phyloP scores from a whole-genome alignment of 2,113 vertebrate species.

The Misgurnus mizolepis region DNA sequence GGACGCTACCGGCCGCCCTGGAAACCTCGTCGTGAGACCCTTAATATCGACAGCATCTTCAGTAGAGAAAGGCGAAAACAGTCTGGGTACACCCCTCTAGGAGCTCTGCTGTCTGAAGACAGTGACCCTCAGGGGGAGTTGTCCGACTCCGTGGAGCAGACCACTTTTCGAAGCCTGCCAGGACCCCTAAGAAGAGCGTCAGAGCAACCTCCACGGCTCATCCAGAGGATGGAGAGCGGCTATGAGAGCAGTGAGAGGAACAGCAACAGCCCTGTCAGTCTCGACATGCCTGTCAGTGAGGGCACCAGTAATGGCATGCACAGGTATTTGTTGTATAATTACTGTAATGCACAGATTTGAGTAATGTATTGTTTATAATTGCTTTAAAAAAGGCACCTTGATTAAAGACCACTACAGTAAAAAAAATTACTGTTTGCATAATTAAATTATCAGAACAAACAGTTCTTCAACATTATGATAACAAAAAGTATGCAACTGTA shows the following conservation, averaged over 20 bases:
- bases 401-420: no score
- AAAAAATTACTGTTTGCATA: no score
- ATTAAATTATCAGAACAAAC: no score
- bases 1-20: constrained; percentile 85
- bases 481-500: no score
- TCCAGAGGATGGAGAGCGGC: constrained; percentile 96
- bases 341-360: background rate
- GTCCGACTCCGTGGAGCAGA: background rate
- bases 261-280: constrained; percentile 92
- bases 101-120: constrained; percentile 52
- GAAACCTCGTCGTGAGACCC: constrained; percentile 88
- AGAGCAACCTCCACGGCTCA: constrained; percentile 77
- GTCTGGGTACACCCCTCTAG: constrained; percentile 85
- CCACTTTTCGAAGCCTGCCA: constrained; percentile 39
- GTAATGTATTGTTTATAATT: no score
- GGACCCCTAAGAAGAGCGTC: constrained; percentile 9
- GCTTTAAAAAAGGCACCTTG: no score
- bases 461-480: no score
- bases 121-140: background rate
- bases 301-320: constrained; percentile 56
- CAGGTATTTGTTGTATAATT: constrained; percentile 25
- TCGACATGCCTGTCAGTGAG: constrained; percentile 83
- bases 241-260: constrained; percentile 97
- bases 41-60: constrained; percentile 97
- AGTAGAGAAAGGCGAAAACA: constrained; percentile 84